Base-by-base conservation (phyloP, 1,140 invertebrate genomes). In the Leptinotarsa lineolata region DNA sequence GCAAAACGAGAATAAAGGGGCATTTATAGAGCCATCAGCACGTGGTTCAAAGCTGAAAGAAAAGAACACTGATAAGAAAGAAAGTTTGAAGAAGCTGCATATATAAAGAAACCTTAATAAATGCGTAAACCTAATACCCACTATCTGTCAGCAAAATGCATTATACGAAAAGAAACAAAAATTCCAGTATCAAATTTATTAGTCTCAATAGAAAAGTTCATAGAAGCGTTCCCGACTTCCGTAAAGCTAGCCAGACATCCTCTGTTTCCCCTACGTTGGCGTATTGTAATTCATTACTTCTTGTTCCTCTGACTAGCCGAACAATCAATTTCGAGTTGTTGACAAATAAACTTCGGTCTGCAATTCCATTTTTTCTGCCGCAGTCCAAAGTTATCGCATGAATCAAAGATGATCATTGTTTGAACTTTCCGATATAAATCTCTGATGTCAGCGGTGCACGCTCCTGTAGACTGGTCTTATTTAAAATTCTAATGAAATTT, bases 301-400 rank as follows among this genome's bases (percentile, higher is more conserved):
- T 30, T 64, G 20, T 22, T 64, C 16, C 21, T 21, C 61, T 20
- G 61, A 64, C 61, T 64, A 30, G 13, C 24, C 20, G 61, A 64
- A 64, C 18, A 64, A 64, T 64, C 61, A 64, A 64, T 64, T 64
- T 64, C 20, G 16, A 64, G n/a, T 64, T 64, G 61, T 64, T 64
- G 61, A 64, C 61, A 64, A 64, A 30, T 64, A 64, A 64, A 64
- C 61, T 30, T 22, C 24, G 61, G 15, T 30, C 61, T 16, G 21
- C 24, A 22, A 8, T 64, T 64, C 21, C 61, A 64, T 64, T 64
- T 64, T 30, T 64, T 30, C n/a, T 54, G 48, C 15, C 48, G 30
- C 8, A 15, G 20, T 64, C 61, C 21, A 22, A 64, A 64, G 61
- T 64, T 64, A 64, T 64, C 21, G 12, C 61, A 64, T 64, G 61